Percentiles rank a stretch among this genome's conserved stretches.
Conservation (phyloP, 1,140 invertebrate species). For the Solen grandis region DNA sequence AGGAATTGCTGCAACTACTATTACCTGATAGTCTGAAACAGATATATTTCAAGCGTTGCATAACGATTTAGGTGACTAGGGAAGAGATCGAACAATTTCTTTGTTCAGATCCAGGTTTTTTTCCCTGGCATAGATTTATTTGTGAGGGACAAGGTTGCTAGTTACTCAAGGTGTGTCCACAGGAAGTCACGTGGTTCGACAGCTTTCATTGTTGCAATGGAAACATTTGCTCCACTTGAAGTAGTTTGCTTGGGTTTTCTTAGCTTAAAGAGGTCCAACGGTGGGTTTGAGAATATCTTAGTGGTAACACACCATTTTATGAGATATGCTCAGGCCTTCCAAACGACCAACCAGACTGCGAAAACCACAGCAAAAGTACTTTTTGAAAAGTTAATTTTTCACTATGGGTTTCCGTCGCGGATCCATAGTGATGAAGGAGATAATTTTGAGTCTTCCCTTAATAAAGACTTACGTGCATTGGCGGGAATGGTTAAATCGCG, state of each 20-base stretch:
- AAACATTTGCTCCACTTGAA: not conserved
- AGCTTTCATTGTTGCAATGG: too few species aligned
- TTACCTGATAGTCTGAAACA: too few species aligned
- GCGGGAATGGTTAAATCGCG: constrained; percentile 3
- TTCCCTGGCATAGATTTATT: too few species aligned
- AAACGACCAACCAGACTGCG: not conserved
- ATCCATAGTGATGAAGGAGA: constrained; percentile 4
- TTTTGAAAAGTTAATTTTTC: constrained; percentile 10
- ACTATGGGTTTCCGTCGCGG: constrained; percentile 9
- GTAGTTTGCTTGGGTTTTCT: too few species aligned
- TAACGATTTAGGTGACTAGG: too few species aligned
- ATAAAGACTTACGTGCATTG: constrained; percentile 24
- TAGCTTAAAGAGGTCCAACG: too few species aligned
- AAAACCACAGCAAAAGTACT: constrained; percentile 12
- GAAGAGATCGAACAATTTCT: too few species aligned
- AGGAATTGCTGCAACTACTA: not conserved
- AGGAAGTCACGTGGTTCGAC: too few species aligned
- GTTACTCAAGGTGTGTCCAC: too few species aligned
- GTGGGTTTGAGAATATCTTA: constrained; percentile 3
- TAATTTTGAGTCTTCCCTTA: constrained; percentile 26
- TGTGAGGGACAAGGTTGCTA: too few species aligned
- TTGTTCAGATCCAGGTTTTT: too few species aligned
- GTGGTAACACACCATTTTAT: constrained; percentile 7
- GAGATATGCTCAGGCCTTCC: constrained; percentile 9
- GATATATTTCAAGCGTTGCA: too few species aligned